Base-by-base conservation (phyloP, 2,797 vertebrate genomes). In the Crenichthys baileyi region DNA sequence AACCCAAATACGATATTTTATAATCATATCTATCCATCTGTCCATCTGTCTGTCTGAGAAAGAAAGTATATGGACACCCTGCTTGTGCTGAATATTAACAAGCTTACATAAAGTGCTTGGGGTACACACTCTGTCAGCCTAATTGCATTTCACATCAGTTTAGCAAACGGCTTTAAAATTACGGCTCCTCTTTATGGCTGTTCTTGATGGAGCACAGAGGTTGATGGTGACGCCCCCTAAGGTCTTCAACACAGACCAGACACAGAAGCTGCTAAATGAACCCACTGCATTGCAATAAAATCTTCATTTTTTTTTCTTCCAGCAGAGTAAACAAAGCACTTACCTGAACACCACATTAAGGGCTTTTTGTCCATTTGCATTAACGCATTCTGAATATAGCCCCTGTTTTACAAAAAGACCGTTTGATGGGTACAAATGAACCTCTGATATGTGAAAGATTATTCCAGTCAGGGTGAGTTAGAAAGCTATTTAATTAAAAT, bases 101-200 rank as follows among this genome's bases (percentile, higher is more conserved):
- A 74, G 67, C 72, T 76, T 72, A 68, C 58, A 79, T 87, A 81
- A 85, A 83, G 79, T 8, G 0, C 78, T 72, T 44, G 55, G 67
- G 73, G 70, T 80, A 61, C 61, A 79, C 80, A 60, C 70, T 72
- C 76, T 2, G 67, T 83, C 60, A 73, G 73, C 41, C 83, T 85
- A 84, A 82, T 85, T 88, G 60, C 75, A 44, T 84, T 82, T 85
- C 60, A 72, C 72, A 72, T 82, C 22, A 39, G 74, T 86, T 81
- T 31, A 70, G 39, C 80, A 46, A 86, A 88, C 79, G 63, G 75
- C 83, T 84, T 86, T 70, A 78, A 63, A 74, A 76, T 85, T 55
- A n/a, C 80, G 53, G 63, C 63, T 83, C 61, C 76, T 81, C 76
- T 72, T 88, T 83, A 90, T 87, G 79, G 77, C 70, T 87, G 82